Evolutionary conservation across 2,113 vertebrate genomes (phyloP), one percentile per base, ranked within the genome.

Genomic region (Neotoma lepida): DNA sequence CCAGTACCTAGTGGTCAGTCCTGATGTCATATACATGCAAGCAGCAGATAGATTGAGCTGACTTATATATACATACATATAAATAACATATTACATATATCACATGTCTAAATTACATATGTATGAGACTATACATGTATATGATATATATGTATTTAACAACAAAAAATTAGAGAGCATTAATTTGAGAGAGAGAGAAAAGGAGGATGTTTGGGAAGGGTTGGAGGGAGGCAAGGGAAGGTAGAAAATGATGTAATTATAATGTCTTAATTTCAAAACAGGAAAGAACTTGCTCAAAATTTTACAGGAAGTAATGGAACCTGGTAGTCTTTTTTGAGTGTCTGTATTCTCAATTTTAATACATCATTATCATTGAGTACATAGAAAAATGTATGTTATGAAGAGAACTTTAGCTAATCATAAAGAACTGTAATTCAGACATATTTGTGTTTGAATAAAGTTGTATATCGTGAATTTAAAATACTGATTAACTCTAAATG

Each of bases 381-480:
- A 89, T 56, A 78, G 46, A 93, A 80, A 91, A 77, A 13, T 30
- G 33, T 58, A 51, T 46, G 6, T 13, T 46, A 51, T 94, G 9
- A 17, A 58, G 56, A 84, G 10, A 74, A 85, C 78, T 95, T 85
- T 90, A 58, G 26, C 35, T 4, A 91, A 39, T 70, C 6, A 71
- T 6, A 89, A 89, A 80, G 28, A 88, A 81, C 26, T 92, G 46
- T 54, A 94, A 90, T 84, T 94, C 28, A 81, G 88, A 94, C 51
- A 20, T 87, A 13, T 96, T 88, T 91, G 6, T n/a, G 74, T 12
- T 85, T 28, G 70, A 80, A 33, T 94, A 74, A 85, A 68, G 24
- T 76, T 15, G 17, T 88, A 0, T 92, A 4, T 90, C 51, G 4
- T 95, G 39, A 88, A 68, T 30, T 85, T 84, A 78, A 86, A 78